Percentiles rank a stretch among this genome's conserved stretches.
Conservation (phyloP, 2,888 invertebrate species). For the Seira ritae region DNA sequence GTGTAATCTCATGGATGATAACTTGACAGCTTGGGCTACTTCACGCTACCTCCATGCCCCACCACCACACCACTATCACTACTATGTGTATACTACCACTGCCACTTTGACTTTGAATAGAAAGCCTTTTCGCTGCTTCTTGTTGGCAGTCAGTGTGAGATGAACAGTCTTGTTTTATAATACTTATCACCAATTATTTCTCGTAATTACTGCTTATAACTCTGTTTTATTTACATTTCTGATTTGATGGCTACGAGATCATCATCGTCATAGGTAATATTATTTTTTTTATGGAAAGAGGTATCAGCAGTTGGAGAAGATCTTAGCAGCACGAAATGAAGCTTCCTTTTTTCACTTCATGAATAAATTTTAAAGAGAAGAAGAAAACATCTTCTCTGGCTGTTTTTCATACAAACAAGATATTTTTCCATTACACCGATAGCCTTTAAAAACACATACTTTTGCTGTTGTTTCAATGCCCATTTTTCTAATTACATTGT, state of each 20-base stretch:
- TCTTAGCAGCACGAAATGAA: slow-evolving; percentile 25
- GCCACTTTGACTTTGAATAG: too few species aligned
- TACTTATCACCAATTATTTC: slow-evolving; percentile 62
- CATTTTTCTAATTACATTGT: background rate
- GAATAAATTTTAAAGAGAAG: background rate
- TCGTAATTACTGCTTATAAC: slow-evolving; percentile 57
- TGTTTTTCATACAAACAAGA: too few species aligned
- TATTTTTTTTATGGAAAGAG: too few species aligned
- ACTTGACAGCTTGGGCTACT: slow-evolving; percentile 56
- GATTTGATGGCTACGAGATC: slow-evolving; percentile 44
- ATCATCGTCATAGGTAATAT: too few species aligned
- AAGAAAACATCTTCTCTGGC: background rate
- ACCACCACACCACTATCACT: slow-evolving; percentile 4
- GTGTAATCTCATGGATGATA: slow-evolving; percentile 47
- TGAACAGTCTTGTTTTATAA: slow-evolving; percentile 57
- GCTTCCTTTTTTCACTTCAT: slow-evolving; percentile 14
- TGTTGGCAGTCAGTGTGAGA: slow-evolving; percentile 42
- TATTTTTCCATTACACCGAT: too few species aligned
- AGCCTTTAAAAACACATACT: background rate
- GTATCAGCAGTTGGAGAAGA: slow-evolving; percentile 18
- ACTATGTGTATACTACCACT: slow-evolving; percentile 2
- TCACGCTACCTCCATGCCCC: background rate
- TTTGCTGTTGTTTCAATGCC: background rate
- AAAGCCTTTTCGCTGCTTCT: background rate
- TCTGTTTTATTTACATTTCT: slow-evolving; percentile 60